These are phyloP conservation scores for Orthonevra nobilis DNA, from an alignment of 2,888 invertebrate species.

Conservation along the genomic window DNA sequence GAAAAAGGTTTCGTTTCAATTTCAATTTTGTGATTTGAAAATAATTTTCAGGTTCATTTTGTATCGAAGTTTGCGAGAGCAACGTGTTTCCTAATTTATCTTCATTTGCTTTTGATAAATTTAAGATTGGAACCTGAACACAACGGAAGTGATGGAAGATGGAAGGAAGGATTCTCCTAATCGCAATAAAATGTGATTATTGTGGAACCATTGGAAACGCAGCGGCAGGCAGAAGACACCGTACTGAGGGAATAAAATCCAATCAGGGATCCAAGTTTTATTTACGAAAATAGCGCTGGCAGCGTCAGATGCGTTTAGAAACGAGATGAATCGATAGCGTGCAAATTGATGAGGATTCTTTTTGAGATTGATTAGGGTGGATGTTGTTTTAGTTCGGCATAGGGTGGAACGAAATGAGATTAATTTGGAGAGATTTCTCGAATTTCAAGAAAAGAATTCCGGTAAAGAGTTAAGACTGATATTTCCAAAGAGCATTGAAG, in stretches of 20 bases:
- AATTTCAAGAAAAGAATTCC: too few species aligned
- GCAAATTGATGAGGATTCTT: slow-evolving; percentile 9
- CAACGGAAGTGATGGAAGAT: not conserved
- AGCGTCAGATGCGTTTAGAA: slow-evolving; percentile 23
- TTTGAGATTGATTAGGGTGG: slow-evolving; percentile 24
- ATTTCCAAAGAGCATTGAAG: too few species aligned
- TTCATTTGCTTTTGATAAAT: slow-evolving; percentile 29
- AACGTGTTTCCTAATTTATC: slow-evolving; percentile 22
- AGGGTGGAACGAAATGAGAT: too few species aligned
- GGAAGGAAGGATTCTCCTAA: slow-evolving; percentile 21
- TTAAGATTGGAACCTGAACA: not conserved
- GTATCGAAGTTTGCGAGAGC: not conserved
- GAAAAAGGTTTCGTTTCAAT: slow-evolving; percentile 43
- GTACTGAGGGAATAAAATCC: slow-evolving; percentile 54
- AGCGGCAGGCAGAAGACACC: slow-evolving; percentile 6
- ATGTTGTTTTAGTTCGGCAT: too few species aligned
- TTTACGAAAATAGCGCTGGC: slow-evolving; percentile 2
- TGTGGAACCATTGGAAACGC: not conserved
- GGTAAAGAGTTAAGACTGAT: too few species aligned
- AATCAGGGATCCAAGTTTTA: slow-evolving; percentile 49
- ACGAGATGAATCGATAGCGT: slow-evolving; percentile 30
- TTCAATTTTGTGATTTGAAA: slow-evolving; percentile 62
- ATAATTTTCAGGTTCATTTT: slow-evolving; percentile 57
- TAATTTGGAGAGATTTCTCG: too few species aligned
- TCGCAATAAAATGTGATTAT: slow-evolving; percentile 44